Conservation (phyloP, 2,113 vertebrate species). For the Macrotus californicus region DNA sequence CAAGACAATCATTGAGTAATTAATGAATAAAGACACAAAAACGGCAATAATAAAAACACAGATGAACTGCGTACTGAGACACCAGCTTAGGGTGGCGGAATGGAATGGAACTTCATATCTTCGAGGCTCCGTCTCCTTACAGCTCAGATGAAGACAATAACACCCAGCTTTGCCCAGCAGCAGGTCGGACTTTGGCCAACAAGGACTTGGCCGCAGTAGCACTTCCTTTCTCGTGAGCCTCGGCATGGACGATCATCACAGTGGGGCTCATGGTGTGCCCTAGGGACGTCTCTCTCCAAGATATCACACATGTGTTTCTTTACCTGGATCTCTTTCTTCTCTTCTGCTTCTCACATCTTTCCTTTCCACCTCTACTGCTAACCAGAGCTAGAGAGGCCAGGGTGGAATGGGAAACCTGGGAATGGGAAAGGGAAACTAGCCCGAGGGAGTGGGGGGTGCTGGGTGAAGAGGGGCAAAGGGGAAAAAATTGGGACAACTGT, state of each 20-base stretch:
- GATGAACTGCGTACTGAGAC: background rate
- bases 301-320: background rate
- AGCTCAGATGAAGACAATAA: background rate
- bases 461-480: no score
- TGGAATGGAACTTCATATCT: background rate
- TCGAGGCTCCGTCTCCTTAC: background rate
- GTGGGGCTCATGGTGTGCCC: no score
- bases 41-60: background rate
- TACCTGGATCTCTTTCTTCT: background rate
- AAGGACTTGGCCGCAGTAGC: background rate
- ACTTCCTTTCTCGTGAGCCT: background rate
- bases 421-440: no score
- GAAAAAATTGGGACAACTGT: no score
- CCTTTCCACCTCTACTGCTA: background rate
- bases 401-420: background rate
- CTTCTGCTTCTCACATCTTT: background rate
- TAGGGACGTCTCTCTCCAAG: background rate
- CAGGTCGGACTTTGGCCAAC: background rate
- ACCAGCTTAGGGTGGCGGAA: background rate
- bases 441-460: no score
- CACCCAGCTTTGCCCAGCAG: background rate
- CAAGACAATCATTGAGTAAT: background rate
- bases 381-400: background rate
- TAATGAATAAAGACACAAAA: background rate
- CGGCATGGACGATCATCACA: background rate